Evolutionary conservation across 2,113 vertebrate species (phyloP), one percentile per base, ranked within the genome.

Genomic region (Monopterus albus): DNA sequence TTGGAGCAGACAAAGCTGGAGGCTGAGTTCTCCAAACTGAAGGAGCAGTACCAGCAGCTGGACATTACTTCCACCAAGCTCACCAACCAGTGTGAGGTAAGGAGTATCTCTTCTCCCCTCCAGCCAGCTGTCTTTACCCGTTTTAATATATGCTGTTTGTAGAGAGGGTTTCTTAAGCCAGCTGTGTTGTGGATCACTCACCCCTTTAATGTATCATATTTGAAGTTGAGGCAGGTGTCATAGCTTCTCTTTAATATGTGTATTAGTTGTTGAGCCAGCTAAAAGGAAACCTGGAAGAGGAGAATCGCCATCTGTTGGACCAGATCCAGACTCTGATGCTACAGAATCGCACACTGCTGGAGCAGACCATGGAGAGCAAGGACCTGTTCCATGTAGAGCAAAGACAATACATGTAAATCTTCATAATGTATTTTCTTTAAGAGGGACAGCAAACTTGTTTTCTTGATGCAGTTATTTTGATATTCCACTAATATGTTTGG

Each of bases 321-420:
- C 98, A 99, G 92, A 99, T 98, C 88, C 98, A 99, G 90, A 98
- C 96, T 42, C 91, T 99, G 90, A 98, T 98, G 96, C 92, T 98
- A 10, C 98, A 98, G 84, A 99, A 99, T 80, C 96, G 95, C 88
- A 98, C 96, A 0, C 87, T 99, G 40, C 91, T 99, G 91, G 98
- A 99, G 80, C 98, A 99, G 88, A 99, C 96, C 71, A 98, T 98
- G 96, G 98, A 99, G 91, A 98, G 97, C 96, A 99, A 99, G 87
- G 98, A 99, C 91, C 94, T 99, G 73, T 99, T 96, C 89, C 96
- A 98, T 13, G 96, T 98, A 4, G 98, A 98, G 79, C 98, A 99
- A 91, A 95, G 98, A 89, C 97, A 98, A 72, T 99, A 99, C 91
- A 98, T 98, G 98, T 92, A 85, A 87, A 63, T 2, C 0, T 1